A percentile compares a stretch with the other conserved stretches of the same genome.
phyloP scores from a whole-genome alignment of 2,888 invertebrate genomes.

The Ennomos quercinarius region DNA sequence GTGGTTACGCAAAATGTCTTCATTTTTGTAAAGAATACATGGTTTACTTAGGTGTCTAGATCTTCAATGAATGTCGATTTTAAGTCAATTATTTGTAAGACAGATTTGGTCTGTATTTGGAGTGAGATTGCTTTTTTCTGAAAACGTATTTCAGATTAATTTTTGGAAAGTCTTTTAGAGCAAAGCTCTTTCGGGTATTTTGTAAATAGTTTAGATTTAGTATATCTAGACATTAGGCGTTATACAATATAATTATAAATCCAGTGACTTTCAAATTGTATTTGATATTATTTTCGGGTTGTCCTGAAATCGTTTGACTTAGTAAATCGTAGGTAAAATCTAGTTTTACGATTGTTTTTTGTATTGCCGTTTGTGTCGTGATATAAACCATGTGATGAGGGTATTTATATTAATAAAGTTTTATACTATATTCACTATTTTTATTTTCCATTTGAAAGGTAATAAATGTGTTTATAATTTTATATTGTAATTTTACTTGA shows the following conservation, averaged over 20 bases:
- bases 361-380: conserved; percentile 56
- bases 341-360: conserved; percentile 5
- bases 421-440: conserved; percentile 27
- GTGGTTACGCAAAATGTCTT: too few species aligned
- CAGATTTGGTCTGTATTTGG: conserved; percentile 5
- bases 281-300: too few species aligned
- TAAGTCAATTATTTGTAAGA: neutral
- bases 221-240: conserved; percentile 19
- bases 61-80: neutral
- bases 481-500: too few species aligned
- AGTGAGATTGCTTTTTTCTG: conserved; percentile 4
- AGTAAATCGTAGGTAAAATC: neutral
- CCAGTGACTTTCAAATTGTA: conserved; percentile 17
- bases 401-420: conserved; percentile 68
- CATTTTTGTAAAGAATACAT: neutral
- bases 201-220: conserved; percentile 51
- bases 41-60: neutral
- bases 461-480: too few species aligned
- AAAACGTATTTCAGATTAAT: conserved; percentile 5
- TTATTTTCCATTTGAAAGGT: conserved; percentile 5
- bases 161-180: conserved; percentile 27
- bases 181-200: conserved; percentile 50
- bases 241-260: conserved; percentile 23
- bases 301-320: neutral
- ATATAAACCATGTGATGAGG: conserved; percentile 69